Percentiles rank a stretch among this genome's conserved stretches.
phyloP scores from a whole-genome alignment of 2,797 vertebrate genomes.

The Danio tinwini region DNA sequence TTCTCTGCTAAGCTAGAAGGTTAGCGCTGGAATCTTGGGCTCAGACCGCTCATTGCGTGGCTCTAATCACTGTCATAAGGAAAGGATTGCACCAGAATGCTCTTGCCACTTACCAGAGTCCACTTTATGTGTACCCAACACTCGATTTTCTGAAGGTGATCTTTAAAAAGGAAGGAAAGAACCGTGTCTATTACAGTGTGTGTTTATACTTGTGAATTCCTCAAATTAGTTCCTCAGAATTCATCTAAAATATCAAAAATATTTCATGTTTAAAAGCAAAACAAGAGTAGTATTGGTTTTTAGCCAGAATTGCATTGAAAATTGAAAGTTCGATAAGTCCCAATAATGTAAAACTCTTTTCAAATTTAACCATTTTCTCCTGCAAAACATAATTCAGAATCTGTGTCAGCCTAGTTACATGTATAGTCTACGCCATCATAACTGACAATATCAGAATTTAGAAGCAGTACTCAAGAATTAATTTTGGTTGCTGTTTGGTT shows the following conservation, averaged over 20 bases:
- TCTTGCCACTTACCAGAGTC: conserved; percentile 66
- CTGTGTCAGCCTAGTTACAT: background rate
- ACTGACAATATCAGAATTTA: background rate
- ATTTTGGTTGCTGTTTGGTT: background rate
- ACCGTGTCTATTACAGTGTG: background rate
- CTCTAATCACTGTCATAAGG: conserved; percentile 96
- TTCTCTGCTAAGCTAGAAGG: conserved; percentile 69
- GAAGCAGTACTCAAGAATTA: background rate
- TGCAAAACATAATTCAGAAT: background rate
- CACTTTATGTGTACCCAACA: conserved; percentile 27
- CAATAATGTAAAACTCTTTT: background rate
- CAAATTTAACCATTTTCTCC: background rate
- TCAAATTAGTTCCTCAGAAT: background rate
- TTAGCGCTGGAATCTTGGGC: conserved; percentile 85
- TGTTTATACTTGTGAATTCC: background rate
- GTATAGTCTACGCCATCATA: background rate
- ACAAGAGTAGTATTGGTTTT: too few relatives aligned
- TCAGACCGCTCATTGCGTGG: conserved; percentile 82
- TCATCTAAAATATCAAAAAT: background rate
- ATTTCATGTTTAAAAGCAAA: background rate
- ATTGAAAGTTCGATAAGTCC: background rate
- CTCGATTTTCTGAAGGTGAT: background rate
- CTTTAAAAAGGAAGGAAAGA: background rate
- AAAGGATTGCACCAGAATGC: conserved; percentile 84
- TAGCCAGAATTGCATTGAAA: background rate